Evolutionary conservation across 2,888 invertebrate genomes (phyloP).

Genomic region (Gymnoscelis rufifasciata): DNA sequence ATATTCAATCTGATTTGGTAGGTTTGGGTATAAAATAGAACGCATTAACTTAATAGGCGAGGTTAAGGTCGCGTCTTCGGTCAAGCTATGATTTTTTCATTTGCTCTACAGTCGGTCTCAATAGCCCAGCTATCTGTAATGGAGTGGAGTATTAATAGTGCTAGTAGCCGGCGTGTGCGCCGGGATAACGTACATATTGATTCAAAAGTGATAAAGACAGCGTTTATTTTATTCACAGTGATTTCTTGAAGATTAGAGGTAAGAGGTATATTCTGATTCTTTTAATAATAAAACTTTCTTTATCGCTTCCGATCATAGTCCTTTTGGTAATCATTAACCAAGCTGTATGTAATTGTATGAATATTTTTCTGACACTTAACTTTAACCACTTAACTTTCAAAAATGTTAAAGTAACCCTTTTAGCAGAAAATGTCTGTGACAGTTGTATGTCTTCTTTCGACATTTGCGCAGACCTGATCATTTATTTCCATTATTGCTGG

Average conservation of each 20-base stretch:
- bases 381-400: too few species aligned
- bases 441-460: too few species aligned
- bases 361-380: too few species aligned
- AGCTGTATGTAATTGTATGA: too few species aligned
- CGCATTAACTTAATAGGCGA: slow-evolving; percentile 17
- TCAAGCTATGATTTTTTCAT: slow-evolving; percentile 61
- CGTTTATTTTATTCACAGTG: background rate
- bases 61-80: slow-evolving; percentile 39
- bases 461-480: too few species aligned
- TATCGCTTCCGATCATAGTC: background rate
- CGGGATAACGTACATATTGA: slow-evolving; percentile 39
- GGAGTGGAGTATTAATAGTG: slow-evolving; percentile 60
- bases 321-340: too few species aligned
- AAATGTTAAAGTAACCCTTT: too few species aligned
- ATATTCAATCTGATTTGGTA: too few species aligned
- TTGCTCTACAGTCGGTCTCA: slow-evolving; percentile 60
- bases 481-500: too few species aligned
- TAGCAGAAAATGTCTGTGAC: too few species aligned
- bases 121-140: slow-evolving; percentile 54
- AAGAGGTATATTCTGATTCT: background rate
- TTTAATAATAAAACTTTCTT: background rate
- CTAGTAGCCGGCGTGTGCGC: slow-evolving; percentile 41
- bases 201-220: slow-evolving; percentile 25
- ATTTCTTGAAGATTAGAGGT: background rate
- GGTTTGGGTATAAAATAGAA: too few species aligned